Base-by-base conservation (phyloP, 1,140 invertebrate species). In the Drosophila truncata region DNA sequence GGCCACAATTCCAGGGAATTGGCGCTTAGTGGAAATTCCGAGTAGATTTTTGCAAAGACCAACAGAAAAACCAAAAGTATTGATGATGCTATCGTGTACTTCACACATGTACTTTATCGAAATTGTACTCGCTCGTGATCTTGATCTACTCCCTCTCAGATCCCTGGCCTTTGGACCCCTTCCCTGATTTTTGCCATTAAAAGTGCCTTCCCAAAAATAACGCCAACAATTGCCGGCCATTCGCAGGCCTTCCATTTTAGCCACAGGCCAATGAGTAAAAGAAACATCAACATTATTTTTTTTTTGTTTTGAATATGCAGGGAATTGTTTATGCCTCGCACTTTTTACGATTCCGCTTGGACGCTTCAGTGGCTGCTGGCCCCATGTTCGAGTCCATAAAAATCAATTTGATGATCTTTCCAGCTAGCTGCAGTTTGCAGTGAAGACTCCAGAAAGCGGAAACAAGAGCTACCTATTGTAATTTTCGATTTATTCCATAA, bases 121-220 rank as follows among this genome's bases (percentile, higher is more conserved):
- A 16, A n/a, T 66, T 49, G 25, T n/a, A 54, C 23, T 39, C n/a
- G 27, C 33, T 35, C 52, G 41, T 80, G 78, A 82, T 78, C 80
- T 86, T 88, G 83, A 86, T 77, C 66, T 70, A 83, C 60, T 73
- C 37, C 60, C 60, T 42, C 58, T 67, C 58, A 67, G 49, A 82
- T 72, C 79, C 82, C 75, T 87, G 82, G 83, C 82, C 82, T 79
- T 83, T 76, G 59, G 37, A 1, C 7, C 31, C 29, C 37, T 29
- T 18, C 64, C n/a, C 20, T n/a, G 25, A 39, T 75, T 65, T 66
- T 70, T 37, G 54, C 59, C 80, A 79, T 87, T 54, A 54, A 67
- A 79, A 81, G 82, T 47, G 52, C 66, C 39, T 31, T 35, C 74
- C 74, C 57, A 52, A 59, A 78, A 79, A 83, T 72, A 83, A 74